phyloP scores from a whole-genome alignment of 2,113 vertebrate species.

The Forbesichthys agassizii region DNA sequence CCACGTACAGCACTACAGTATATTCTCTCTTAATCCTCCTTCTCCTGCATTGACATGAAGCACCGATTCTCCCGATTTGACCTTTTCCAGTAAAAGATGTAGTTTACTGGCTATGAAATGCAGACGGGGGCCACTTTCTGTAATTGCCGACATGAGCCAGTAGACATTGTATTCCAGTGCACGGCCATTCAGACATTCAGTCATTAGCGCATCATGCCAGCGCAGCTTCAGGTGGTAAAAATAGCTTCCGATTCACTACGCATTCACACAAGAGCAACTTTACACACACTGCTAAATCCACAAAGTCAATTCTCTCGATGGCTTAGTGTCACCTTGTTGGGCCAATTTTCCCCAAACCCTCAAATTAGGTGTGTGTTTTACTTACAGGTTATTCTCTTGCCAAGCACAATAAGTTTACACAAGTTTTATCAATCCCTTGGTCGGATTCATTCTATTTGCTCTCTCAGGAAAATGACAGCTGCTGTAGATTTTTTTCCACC shows the following conservation, averaged over 20 bases:
- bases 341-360: conserved; percentile 47
- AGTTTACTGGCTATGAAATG: conserved; percentile 51
- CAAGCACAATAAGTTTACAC: conserved; percentile 18
- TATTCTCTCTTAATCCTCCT: conserved; percentile 12
- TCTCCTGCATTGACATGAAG: conserved; percentile 17
- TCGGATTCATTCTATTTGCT: conserved; percentile 21
- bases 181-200: conserved; percentile 23
- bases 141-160: conserved; percentile 61
- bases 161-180: conserved; percentile 51
- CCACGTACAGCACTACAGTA: not conserved
- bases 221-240: conserved; percentile 42
- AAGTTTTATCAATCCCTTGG: conserved; percentile 43
- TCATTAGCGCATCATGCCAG: conserved; percentile 51
- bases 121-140: conserved; percentile 21
- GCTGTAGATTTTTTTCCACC: conserved; percentile 35
- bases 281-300: conserved; percentile 42
- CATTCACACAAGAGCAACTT: conserved; percentile 32
- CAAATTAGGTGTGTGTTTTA: conserved; percentile 47
- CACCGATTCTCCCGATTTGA: conserved; percentile 59
- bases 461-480: conserved; percentile 3
- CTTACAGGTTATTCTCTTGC: conserved; percentile 19
- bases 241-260: conserved; percentile 41
- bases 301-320: conserved; percentile 44
- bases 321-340: conserved; percentile 41
- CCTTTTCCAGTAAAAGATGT: conserved; percentile 62